Conservation (phyloP, 2,797 vertebrate species). For the Centropyge bicolor region DNA sequence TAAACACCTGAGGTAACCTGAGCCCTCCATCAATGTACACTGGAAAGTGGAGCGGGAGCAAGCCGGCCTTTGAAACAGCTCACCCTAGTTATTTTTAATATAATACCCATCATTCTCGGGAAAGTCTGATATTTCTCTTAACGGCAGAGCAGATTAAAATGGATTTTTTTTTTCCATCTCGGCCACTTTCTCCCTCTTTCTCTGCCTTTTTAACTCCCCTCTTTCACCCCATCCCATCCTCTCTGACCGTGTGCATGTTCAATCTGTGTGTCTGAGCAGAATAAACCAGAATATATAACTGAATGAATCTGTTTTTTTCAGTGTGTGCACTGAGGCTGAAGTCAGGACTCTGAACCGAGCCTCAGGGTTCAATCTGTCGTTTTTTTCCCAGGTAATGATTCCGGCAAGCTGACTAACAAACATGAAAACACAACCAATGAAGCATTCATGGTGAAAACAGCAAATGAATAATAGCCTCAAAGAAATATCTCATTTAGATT, state of each 20-base stretch:
- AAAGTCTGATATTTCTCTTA: slow-evolving; percentile 20
- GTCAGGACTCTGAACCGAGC: slow-evolving; percentile 39
- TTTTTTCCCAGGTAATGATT: slow-evolving; percentile 48
- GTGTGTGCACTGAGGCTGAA: slow-evolving; percentile 50
- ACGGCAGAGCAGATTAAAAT: slow-evolving; percentile 31
- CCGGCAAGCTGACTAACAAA: slow-evolving; percentile 41
- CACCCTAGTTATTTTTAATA: slow-evolving; percentile 5
- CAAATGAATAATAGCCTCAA: slow-evolving; percentile 42
- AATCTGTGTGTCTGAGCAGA: slow-evolving; percentile 21
- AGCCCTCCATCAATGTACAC: slow-evolving; percentile 71
- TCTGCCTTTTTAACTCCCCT: neutral
- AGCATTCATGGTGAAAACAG: slow-evolving; percentile 35
- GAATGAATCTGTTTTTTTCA: slow-evolving; percentile 26
- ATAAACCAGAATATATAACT: slow-evolving; percentile 30
- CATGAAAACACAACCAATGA: slow-evolving; percentile 36
- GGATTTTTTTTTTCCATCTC: neutral
- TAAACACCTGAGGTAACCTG: slow-evolving; percentile 78
- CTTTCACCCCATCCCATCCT: slow-evolving; percentile 1
- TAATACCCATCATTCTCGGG: slow-evolving; percentile 30
- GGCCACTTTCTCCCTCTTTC: neutral
- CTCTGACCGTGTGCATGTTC: neutral
- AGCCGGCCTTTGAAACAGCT: slow-evolving; percentile 20
- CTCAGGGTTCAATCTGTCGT: slow-evolving; percentile 54
- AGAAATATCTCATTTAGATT: slow-evolving; percentile 25
- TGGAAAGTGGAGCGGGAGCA: slow-evolving; percentile 51